Evolutionary conservation across 1,140 invertebrate species (phyloP).

Genomic region (Heliconius hewitsoni): DNA sequence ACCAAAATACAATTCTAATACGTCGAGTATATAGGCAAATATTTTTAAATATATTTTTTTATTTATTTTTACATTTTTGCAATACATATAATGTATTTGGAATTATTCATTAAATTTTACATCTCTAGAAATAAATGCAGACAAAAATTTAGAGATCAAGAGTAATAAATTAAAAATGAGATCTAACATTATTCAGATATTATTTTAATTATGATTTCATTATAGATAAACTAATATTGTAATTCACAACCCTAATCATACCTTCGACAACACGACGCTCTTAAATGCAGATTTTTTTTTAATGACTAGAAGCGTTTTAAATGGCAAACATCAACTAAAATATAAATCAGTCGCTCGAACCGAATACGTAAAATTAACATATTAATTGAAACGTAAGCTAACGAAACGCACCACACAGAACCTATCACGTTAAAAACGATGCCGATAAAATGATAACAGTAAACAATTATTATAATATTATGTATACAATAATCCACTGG

Average conservation of each 20-base stretch:
- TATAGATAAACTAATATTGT: constrained; percentile 71
- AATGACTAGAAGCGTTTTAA: constrained; percentile 73
- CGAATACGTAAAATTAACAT: constrained; percentile 22
- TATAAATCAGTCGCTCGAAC: constrained; percentile 34
- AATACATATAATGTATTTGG: constrained; percentile 32
- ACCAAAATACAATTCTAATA: constrained; percentile 47
- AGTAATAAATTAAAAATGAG: constrained; percentile 62
- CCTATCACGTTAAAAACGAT: background rate
- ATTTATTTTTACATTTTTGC: constrained; percentile 39
- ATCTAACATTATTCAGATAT: constrained; percentile 62
- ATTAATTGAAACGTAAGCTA: constrained; percentile 6
- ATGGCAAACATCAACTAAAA: constrained; percentile 61
- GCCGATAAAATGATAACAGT: constrained; percentile 34
- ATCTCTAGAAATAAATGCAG: constrained; percentile 69
- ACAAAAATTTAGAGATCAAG: constrained; percentile 71
- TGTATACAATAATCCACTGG: constrained; percentile 38
- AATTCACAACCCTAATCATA: constrained; percentile 78
- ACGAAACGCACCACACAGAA: constrained; percentile 17
- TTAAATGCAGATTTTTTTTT: constrained; percentile 64
- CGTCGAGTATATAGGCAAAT: constrained; percentile 39
- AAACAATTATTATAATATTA: constrained; percentile 49
- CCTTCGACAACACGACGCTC: constrained; percentile 52
- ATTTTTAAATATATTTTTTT: constrained; percentile 46
- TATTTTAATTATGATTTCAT: constrained; percentile 50
- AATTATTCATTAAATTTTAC: constrained; percentile 28